Evolutionary conservation across 2,888 invertebrate genomes (phyloP).

Genomic region (Cepaea hortensis): DNA sequence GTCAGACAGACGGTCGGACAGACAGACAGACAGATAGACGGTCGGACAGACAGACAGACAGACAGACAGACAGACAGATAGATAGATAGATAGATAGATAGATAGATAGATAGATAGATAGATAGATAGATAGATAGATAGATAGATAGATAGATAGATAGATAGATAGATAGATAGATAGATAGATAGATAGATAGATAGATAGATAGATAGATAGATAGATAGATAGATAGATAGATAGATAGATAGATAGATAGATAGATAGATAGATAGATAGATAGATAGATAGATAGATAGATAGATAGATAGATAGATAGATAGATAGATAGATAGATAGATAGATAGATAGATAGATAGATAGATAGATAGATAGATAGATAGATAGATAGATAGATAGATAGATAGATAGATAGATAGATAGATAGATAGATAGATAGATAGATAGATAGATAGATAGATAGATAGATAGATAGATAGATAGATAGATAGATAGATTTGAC

Average conservation of each 20-base stretch:
- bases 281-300: not conserved
- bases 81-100: conserved; percentile 7
- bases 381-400: conserved; percentile 11
- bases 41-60: not conserved
- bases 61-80: not conserved
- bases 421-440: not conserved
- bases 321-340: not conserved
- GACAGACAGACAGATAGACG: no score
- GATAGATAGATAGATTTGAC: not conserved
- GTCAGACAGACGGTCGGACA: not conserved
- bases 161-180: conserved; percentile 7
- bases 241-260: not conserved
- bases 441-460: conserved; percentile 7
- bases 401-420: conserved; percentile 19
- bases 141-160: conserved; percentile 7
- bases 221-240: conserved; percentile 7
- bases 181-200: conserved; percentile 7
- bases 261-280: not conserved
- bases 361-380: not conserved
- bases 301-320: not conserved
- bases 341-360: not conserved
- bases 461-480: conserved; percentile 7
- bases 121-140: conserved; percentile 4
- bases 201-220: conserved; percentile 7
- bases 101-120: not conserved